phyloP scores from a whole-genome alignment of 2,113 vertebrate genomes.

The Mellivora capensis region DNA sequence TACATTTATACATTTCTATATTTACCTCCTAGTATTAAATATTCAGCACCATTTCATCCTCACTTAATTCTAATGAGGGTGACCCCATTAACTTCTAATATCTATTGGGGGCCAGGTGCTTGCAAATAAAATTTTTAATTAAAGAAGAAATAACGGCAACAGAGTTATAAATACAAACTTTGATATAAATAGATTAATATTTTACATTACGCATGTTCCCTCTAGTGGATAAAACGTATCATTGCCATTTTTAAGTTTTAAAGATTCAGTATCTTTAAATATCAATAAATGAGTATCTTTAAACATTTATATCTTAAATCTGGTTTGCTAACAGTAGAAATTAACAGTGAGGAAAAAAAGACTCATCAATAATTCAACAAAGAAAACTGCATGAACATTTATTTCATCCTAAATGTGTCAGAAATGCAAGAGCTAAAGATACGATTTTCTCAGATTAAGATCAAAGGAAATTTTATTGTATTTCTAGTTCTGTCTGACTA shows the following conservation, averaged over 20 bases:
- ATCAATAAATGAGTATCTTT: not conserved
- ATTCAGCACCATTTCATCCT: not conserved
- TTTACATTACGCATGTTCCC: conserved; percentile 46
- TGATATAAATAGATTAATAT: not conserved
- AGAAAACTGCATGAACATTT: not conserved
- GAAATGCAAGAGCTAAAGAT: not conserved
- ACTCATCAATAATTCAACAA: conserved; percentile 19
- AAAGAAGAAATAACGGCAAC: conserved; percentile 41
- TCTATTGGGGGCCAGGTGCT: not conserved
- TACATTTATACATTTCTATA: not conserved
- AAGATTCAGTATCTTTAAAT: not conserved
- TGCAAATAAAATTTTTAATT: conserved; percentile 36
- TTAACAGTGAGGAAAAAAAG: not conserved
- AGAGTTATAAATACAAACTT: conserved; percentile 20
- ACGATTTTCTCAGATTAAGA: not conserved
- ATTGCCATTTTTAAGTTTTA: conserved; percentile 22
- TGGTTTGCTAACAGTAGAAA: conserved; percentile 20
- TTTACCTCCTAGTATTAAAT: not conserved
- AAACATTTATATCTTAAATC: not conserved
- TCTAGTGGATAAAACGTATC: conserved; percentile 72
- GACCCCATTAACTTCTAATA: not conserved
- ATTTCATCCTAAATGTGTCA: not conserved
- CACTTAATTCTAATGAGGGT: not conserved
- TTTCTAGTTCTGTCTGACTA: not conserved
- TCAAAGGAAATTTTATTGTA: not conserved